Percentiles rank a stretch among this genome's conserved stretches.
phyloP scores from a whole-genome alignment of 2,113 vertebrate genomes.

The Nerophis ophidion region DNA sequence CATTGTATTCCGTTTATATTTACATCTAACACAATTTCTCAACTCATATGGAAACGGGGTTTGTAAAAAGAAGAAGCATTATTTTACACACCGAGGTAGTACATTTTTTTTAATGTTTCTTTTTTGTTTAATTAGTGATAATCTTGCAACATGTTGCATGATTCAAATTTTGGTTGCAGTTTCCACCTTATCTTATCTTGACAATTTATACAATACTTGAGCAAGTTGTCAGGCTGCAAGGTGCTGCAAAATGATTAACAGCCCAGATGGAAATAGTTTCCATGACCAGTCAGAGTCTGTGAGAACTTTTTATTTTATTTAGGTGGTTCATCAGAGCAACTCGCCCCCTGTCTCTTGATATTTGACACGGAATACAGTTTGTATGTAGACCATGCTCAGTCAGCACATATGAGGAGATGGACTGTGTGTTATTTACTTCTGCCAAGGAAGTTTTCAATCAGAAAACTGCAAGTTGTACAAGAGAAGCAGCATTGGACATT shows the following conservation, averaged over 20 bases:
- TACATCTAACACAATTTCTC: no score
- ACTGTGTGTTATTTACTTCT: no score
- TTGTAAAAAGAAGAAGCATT: slow-evolving; percentile 1
- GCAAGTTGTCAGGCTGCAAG: slow-evolving; percentile 34
- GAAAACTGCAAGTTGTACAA: no score
- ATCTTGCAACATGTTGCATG: not conserved
- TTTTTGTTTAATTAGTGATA: not conserved
- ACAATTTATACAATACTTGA: slow-evolving; percentile 1
- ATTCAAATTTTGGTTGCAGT: not conserved
- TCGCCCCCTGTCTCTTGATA: not conserved
- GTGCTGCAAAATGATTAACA: slow-evolving; percentile 36
- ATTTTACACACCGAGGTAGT: slow-evolving; percentile 1
- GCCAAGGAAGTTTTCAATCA: no score
- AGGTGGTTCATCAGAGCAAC: slow-evolving; percentile 42
- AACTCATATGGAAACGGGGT: no score
- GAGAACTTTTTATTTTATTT: slow-evolving; percentile 34
- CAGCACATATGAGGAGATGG: not conserved
- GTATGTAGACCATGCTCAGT: not conserved
- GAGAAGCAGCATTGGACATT: no score
- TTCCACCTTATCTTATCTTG: not conserved
- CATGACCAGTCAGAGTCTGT: slow-evolving; percentile 4
- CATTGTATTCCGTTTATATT: no score
- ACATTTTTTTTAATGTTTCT: no score
- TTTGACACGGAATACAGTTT: not conserved
- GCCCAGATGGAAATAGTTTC: slow-evolving; percentile 46